A percentile compares a stretch with the other conserved stretches of the same genome.
phyloP scores from a whole-genome alignment of 2,113 vertebrate species.

The Megaceryle torquata region DNA sequence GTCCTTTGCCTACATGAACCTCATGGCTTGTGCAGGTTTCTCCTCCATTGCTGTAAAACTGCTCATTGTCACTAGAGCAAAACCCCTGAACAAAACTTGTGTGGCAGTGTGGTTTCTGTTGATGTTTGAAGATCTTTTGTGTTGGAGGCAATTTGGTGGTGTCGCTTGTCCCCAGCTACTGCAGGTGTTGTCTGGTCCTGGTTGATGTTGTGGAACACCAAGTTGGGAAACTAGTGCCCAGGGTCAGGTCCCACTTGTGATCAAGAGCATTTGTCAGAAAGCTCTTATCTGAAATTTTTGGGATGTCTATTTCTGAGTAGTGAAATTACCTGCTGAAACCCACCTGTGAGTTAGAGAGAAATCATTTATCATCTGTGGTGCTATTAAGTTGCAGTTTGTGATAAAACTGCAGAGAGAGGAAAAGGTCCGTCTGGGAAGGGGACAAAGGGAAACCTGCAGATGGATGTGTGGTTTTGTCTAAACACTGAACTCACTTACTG shows the following conservation, averaged over 20 bases:
- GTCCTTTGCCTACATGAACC: neutral
- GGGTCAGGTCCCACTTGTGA: neutral
- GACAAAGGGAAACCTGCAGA: neutral
- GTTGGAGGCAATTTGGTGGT: neutral
- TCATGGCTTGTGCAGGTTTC: neutral
- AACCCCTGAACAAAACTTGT: fast-evolving
- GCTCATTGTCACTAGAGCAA: neutral
- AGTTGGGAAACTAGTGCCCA: fast-evolving
- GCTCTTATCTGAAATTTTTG: neutral
- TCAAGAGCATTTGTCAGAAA: neutral
- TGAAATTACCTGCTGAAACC: neutral
- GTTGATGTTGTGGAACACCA: neutral
- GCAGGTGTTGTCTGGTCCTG: neutral
- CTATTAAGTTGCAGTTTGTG: neutral
- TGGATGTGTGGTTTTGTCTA: neutral
- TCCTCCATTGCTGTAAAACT: neutral
- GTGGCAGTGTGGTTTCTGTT: neutral
- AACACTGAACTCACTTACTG: neutral
- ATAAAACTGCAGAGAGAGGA: neutral
- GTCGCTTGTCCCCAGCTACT: neutral
- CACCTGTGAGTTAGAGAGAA: fast-evolving
- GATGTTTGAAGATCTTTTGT: neutral
- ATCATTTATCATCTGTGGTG: neutral
- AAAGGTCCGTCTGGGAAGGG: neutral
- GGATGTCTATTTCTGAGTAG: neutral